Conservation (phyloP, 2,797 vertebrate species). For the Lithobates pipiens region DNA sequence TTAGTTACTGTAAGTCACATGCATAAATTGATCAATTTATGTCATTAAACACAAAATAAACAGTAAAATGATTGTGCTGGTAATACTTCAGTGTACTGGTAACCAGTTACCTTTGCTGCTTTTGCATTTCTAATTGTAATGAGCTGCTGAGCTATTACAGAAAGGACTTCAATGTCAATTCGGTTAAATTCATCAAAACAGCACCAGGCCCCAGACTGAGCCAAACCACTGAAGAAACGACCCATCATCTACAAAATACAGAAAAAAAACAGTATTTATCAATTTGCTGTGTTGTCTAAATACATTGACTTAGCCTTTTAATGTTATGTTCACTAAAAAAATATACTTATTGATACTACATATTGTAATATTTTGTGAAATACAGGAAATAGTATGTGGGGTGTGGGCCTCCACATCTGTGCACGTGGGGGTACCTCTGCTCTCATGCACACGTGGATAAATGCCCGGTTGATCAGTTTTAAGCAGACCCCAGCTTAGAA, state of each 20-base stretch:
- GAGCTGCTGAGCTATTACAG: slow-evolving; percentile 88
- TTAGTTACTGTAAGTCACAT: too few species aligned
- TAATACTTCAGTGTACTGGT: neutral
- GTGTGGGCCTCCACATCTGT: too few species aligned
- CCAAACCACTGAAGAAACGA: slow-evolving; percentile 87
- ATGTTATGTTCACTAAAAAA: too few species aligned
- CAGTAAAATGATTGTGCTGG: neutral
- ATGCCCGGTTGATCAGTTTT: too few species aligned
- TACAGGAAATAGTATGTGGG: too few species aligned
- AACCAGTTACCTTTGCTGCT: slow-evolving; percentile 80
- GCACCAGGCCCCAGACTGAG: slow-evolving; percentile 89
- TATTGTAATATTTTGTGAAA: too few species aligned
- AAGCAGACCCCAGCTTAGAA: too few species aligned
- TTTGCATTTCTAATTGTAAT: slow-evolving; percentile 89
- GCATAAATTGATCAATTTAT: too few species aligned
- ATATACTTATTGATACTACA: too few species aligned
- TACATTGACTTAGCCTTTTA: too few species aligned
- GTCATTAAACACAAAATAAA: neutral
- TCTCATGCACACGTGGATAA: too few species aligned
- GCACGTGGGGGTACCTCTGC: too few species aligned
- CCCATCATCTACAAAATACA: slow-evolving; percentile 86
- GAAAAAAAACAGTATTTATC: neutral
- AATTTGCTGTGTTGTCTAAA: neutral
- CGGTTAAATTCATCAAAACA: slow-evolving; percentile 91
- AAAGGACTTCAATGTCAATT: slow-evolving; percentile 88